A percentile compares a stretch with the other conserved stretches of the same genome.
Evolutionary conservation across 2,888 invertebrate species (phyloP).

Genomic region (Syritta pipiens): DNA sequence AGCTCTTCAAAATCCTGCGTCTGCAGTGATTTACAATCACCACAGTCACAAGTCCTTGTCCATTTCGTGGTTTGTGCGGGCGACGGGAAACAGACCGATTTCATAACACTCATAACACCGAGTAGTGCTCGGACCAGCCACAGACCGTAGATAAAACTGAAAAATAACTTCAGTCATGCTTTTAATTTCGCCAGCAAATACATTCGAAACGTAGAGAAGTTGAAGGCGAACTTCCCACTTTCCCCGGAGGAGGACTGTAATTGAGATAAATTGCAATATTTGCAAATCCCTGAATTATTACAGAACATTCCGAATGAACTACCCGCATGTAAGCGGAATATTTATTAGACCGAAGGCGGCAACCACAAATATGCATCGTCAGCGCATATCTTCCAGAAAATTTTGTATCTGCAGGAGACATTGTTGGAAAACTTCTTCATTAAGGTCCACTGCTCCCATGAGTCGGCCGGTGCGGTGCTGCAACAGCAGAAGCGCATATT

Average conservation of each 20-base stretch:
- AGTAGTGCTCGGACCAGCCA: no score
- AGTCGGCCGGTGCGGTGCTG: constrained; percentile 2
- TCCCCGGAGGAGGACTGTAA: constrained; percentile 33
- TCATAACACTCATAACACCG: no score
- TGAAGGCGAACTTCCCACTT: constrained; percentile 19
- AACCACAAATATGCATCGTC: constrained; percentile 59
- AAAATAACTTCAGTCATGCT: constrained; percentile 26
- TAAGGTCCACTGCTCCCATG: constrained; percentile 35
- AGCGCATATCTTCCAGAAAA: constrained; percentile 55
- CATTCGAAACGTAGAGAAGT: neutral
- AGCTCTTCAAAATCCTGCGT: no score
- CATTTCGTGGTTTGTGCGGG: no score
- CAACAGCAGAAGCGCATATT: constrained; percentile 26
- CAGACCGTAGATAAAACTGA: constrained; percentile 31
- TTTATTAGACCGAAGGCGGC: constrained; percentile 43
- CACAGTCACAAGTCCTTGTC: no score
- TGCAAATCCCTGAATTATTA: constrained; percentile 57
- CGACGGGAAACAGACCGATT: no score
- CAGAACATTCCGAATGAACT: constrained; percentile 50
- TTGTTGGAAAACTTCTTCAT: constrained; percentile 57
- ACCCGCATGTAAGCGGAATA: constrained; percentile 34
- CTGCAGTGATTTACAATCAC: no score
- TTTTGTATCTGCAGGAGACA: constrained; percentile 53
- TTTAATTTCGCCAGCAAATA: constrained; percentile 4
- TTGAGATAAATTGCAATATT: constrained; percentile 66